Evolutionary conservation across 2,113 vertebrate species (phyloP).

Genomic region (Rattus rattus): DNA sequence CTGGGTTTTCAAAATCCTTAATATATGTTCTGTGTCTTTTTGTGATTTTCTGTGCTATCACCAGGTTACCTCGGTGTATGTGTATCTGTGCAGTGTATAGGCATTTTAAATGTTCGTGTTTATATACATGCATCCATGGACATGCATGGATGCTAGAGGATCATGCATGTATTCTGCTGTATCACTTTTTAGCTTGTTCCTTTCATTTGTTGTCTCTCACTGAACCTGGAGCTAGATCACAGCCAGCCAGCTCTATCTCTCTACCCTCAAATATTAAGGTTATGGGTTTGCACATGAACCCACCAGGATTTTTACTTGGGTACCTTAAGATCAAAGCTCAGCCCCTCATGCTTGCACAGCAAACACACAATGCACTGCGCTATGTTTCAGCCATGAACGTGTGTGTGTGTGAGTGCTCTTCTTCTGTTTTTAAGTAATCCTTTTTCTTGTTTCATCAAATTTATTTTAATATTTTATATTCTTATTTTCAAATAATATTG

Average conservation of each 20-base stretch:
- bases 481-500: constrained; percentile 24
- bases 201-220: background rate
- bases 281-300: too few species aligned
- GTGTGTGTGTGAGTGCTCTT: too few species aligned
- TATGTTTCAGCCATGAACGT: background rate
- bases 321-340: too few species aligned
- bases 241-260: background rate
- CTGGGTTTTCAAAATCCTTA: background rate
- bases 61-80: accelerated
- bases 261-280: too few species aligned
- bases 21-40: background rate
- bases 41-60: background rate
- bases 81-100: background rate
- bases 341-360: background rate
- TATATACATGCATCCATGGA: background rate
- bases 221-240: background rate
- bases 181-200: background rate
- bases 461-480: background rate
- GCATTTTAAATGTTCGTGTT: background rate
- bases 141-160: background rate
- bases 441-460: background rate
- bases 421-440: background rate
- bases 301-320: too few species aligned
- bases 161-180: background rate
- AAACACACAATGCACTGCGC: background rate